phyloP scores from a whole-genome alignment of 2,797 vertebrate genomes.

The Phalloptychus januarius region DNA sequence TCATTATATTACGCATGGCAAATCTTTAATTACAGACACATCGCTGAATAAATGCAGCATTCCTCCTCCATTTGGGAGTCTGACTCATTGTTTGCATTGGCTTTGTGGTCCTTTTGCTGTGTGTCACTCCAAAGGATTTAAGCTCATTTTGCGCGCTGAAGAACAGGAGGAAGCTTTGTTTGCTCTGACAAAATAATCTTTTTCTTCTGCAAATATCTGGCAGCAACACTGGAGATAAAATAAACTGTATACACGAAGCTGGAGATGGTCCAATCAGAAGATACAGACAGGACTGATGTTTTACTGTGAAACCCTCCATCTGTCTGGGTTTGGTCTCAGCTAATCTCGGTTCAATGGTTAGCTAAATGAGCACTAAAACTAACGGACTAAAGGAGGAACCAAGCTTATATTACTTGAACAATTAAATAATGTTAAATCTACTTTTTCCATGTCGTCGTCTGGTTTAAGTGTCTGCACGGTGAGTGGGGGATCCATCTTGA shows the following conservation, averaged over 20 bases:
- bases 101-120: slow-evolving; percentile 2
- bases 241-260: neutral
- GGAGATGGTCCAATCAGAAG: slow-evolving; percentile 8
- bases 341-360: neutral
- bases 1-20: slow-evolving; percentile 2
- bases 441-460: neutral
- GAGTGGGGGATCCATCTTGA: neutral
- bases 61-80: slow-evolving; percentile 18
- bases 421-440: neutral
- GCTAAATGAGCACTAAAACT: neutral
- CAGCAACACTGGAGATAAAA: slow-evolving; percentile 5
- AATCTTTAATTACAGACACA: slow-evolving; percentile 7
- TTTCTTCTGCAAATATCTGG: slow-evolving; percentile 12
- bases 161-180: neutral
- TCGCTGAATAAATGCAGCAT: slow-evolving; percentile 15
- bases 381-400: neutral
- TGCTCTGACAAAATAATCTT: slow-evolving; percentile 12
- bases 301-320: neutral
- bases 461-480: neutral
- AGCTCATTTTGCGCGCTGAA: slow-evolving; percentile 5
- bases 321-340: neutral
- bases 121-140: slow-evolving; percentile 21
- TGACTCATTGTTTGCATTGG: slow-evolving; percentile 28
- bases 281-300: neutral
- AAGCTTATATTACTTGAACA: neutral